Base-by-base conservation (phyloP, 2,888 invertebrate species). In the Schrankia costaestrigalis region DNA sequence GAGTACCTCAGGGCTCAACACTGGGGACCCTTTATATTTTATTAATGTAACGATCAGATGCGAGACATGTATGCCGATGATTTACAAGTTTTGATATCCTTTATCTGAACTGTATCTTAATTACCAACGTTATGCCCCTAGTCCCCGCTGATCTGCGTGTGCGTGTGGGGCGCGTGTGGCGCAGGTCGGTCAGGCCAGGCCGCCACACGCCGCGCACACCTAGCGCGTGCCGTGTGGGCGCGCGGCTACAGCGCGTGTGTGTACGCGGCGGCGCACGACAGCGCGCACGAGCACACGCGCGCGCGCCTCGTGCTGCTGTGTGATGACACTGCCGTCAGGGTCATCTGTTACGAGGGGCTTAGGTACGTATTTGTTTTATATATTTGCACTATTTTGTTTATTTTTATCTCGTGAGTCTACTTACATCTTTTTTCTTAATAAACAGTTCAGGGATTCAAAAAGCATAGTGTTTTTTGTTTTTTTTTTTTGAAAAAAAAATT, bases 181-280 rank as follows among this genome's bases (percentile, higher is more conserved):
- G 60, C 44, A 9, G 70, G 72, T 0, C 63, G 68, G 3, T 74
- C 71, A 3, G 74, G 77, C 0, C 38, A 45, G 1, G 63, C 63
- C 1, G 76, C 78, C 0, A 35, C 49, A 0, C 41, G 61, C 0
- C 62, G 76, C 0, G 83, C 77, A 0, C 52, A 43, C 1, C 45
- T 83, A 0, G 77, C 75, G 1, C 49, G 62, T 0, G 72, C 93
- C 25, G 82, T 97, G 7, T 95, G 97, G 95, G 80, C 89, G 0
- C 89, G 90, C 1, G 94, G 94, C 1, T 89, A 94, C 33, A 88
- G 89, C 38, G 53, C 56, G 31, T 60, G 47, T 33, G 26, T 51
- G 0, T 71, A 69, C 67, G 39, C 65, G 2, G 40, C 52, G 0
- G 32, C 46, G 13, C 31, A 31, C 7, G 41, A 46, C 0, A 73